A percentile compares a stretch with the other conserved stretches of the same genome.
These are phyloP conservation scores for Glandiceps talaboti DNA, from an alignment of 53 echinoderm and acorn worm species.

Conservation along the genomic window DNA sequence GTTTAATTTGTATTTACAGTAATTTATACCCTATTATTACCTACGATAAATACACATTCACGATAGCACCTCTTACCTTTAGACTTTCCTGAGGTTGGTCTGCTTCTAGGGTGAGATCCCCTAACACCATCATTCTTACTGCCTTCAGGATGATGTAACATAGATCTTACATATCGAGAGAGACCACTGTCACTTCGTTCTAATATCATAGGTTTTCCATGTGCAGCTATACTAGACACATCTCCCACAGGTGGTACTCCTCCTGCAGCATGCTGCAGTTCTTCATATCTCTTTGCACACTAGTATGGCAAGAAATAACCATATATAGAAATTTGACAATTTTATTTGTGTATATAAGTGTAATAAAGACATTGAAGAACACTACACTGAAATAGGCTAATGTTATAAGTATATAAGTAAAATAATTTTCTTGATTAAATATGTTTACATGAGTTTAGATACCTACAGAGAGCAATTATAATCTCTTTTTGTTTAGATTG, in stretches of 20 bases:
- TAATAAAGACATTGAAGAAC: too few species aligned
- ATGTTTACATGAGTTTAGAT: too few species aligned
- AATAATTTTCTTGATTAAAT: too few species aligned
- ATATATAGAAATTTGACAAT: too few species aligned
- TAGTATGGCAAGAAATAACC: conserved; percentile 5
- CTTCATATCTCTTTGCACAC: conserved; percentile 84
- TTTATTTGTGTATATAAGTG: too few species aligned
- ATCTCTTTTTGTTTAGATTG: too few species aligned
- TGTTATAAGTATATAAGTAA: too few species aligned
- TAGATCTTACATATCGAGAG: background rate
- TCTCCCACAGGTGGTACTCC: conserved; percentile 58
- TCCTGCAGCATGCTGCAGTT: conserved; percentile 64
- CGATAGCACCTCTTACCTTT: background rate
- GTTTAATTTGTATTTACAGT: too few species aligned
- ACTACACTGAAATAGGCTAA: too few species aligned
- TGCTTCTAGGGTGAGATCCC: conserved; percentile 1
- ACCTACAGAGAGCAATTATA: too few species aligned
- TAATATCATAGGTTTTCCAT: conserved; percentile 34
- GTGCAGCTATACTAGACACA: conserved; percentile 45
- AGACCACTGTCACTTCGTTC: background rate
- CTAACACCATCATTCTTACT: background rate
- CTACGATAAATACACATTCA: background rate
- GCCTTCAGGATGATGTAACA: background rate
- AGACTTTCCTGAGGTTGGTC: background rate
- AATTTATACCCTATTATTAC: too few species aligned